Base-by-base conservation (phyloP, 1,140 invertebrate species). In the Xylocopa sonorina region DNA sequence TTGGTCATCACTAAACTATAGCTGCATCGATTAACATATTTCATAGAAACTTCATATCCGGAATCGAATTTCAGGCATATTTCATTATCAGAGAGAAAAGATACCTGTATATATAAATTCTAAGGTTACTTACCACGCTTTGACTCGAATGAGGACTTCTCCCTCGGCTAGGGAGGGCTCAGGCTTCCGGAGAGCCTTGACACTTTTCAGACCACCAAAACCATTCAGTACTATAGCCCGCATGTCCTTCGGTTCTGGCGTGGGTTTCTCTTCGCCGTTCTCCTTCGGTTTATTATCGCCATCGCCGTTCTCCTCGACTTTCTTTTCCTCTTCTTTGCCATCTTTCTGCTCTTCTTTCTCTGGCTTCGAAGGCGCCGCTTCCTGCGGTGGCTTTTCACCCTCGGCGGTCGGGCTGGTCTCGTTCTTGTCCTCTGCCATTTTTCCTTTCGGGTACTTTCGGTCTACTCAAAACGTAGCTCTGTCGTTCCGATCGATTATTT, bases 191-290 rank as follows among this genome's bases (percentile, higher is more conserved):
- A 95, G 94, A 66, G 96, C 95, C 93, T 97, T 97, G 87, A 98
- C 95, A 91, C 95, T 95, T 91, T 97, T 97, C 63, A 97, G 93
- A 38, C 97, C 96, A 34, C 97, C 97, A 92, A 97, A 98, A 86
- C 96, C 95, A 67, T 95, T 96, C 73, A 98, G 94, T 80, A 97
- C 96, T 80, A 98, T 95, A 80, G 95, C 96, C 92, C 95, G 94
- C 96, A 97, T 97, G 92, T 97, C 96, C 92, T 97, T 96, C 75
- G 95, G 94, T 82, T 94, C 93, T 72, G 92, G 90, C 71, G 94
- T 94, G 82, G 93, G 92, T 83, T 94, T 94, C 86, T 95, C 94
- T 77, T 94, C 94, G 75, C 94, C 93, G 86, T 94, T 93, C 75
- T 91, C 90, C 79, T 93, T 92, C 9, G 88, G 86, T 78, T 91